Conservation (phyloP, 2,797 vertebrate genomes). For the Propithecus deckenii region DNA sequence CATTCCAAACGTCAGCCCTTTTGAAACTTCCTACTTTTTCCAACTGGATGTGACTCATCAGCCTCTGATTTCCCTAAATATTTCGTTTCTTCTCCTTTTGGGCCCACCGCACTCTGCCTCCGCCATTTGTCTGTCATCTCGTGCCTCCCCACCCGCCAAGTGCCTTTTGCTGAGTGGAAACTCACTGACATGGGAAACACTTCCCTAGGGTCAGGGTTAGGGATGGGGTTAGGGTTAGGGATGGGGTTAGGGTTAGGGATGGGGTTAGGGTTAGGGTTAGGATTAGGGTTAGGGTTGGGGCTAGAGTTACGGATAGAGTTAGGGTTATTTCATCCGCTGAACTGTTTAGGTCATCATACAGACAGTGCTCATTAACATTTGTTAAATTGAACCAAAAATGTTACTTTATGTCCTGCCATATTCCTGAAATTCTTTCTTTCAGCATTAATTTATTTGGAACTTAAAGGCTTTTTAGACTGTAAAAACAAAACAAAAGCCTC, state of each 20-base stretch:
- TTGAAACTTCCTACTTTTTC: background rate
- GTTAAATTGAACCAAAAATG: background rate
- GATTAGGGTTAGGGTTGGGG: no score
- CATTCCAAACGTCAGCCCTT: no score
- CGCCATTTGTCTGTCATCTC: rapidly evolving
- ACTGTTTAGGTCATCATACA: rapidly evolving
- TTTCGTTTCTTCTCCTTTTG: background rate
- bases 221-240: no score
- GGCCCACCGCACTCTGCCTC: background rate
- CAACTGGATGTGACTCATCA: background rate
- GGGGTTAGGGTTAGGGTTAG: no score
- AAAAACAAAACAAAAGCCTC: background rate
- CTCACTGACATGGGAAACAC: rapidly evolving
- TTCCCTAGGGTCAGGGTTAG: background rate
- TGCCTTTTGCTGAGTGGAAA: background rate
- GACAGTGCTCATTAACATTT: background rate
- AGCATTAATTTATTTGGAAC: background rate
- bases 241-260: background rate
- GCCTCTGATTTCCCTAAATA: background rate
- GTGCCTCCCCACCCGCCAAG: background rate
- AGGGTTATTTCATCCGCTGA: background rate
- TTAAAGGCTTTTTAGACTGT: background rate
- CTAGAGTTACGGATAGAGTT: background rate
- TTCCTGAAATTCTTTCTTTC: background rate
- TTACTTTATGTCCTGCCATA: background rate